Base-by-base conservation (phyloP, 2,113 vertebrate genomes). In the Psittacus erithacus region DNA sequence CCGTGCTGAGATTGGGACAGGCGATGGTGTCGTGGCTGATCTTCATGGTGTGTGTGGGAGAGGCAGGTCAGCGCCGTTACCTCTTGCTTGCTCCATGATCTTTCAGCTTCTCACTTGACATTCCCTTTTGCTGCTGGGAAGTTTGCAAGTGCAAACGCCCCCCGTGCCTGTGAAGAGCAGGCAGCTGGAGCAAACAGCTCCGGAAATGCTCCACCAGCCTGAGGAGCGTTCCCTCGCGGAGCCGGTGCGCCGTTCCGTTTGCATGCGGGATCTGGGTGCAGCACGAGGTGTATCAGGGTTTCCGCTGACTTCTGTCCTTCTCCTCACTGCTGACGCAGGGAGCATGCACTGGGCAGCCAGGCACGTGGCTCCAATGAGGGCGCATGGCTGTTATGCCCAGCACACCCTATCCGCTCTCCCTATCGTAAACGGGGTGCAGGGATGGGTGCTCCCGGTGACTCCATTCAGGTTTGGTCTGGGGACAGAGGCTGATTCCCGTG, bases 331-430 rank as follows among this genome's bases (percentile, higher is more conserved):
- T 44, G 3, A 38, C 44, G 52, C 55, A 0, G 4, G 68, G 57
- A 52, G n/a, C 44, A 64, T 3, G 2, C 1, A 7, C n/a, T 0
- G 2, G 55, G 67, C 46, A 39, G 41, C 43, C 2, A 0, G 1
- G 6, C 1, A 5, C 4, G 1, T 0, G 4, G 53, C 41, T 18
- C 29, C 20, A 33, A 49, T 12, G 24, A 43, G 38, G 16, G 38
- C 52, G 24, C 3, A 1, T 6, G 35, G 17, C 69, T 43, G 29
- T 29, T 79, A 35, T 41, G 9, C 33, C 64, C 13, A 14, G 8
- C 0, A 0, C 6, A 3, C 5, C 16, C 18, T 27, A 80, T 39
- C 63, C 29, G 1, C 6, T 57, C 17, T n/a, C 16, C n/a, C 20
- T 25, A 3, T 19, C 2, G 5, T 7, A 0, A 7, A 18, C 33